Evolutionary conservation across 2,113 vertebrate species (phyloP).

Genomic region (Craseonycteris thonglongyai): DNA sequence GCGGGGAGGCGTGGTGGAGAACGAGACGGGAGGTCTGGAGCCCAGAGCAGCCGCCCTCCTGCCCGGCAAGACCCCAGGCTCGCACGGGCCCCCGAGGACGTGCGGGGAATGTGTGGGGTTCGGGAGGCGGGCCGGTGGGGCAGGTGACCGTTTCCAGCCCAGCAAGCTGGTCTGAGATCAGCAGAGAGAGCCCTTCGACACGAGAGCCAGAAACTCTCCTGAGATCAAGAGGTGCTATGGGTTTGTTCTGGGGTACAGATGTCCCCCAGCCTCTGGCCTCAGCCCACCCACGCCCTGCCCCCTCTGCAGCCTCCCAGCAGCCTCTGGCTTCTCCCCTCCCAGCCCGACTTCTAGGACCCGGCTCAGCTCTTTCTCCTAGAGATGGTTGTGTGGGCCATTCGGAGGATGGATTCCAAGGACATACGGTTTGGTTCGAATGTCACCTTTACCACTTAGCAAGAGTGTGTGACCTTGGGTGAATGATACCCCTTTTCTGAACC

Average conservation of each 20-base stretch:
- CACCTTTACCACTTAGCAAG: not conserved
- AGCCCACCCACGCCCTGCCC: not conserved
- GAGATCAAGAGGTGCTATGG: not conserved
- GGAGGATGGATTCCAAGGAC: not conserved
- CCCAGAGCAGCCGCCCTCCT: not conserved
- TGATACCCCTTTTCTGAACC: not conserved
- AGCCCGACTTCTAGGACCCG: not conserved
- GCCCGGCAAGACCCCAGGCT: not conserved
- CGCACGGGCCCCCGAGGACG: not conserved
- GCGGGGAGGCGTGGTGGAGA: not conserved
- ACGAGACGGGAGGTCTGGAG: not conserved
- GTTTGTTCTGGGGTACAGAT: not conserved
- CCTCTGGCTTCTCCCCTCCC: not conserved
- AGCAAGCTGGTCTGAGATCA: not conserved
- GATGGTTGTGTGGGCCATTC: not conserved
- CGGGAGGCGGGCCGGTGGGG: not conserved
- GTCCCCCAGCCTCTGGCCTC: not conserved
- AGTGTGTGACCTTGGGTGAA: too few relatives aligned
- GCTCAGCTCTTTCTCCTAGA: not conserved
- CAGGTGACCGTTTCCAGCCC: not conserved
- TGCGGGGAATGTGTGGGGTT: not conserved
- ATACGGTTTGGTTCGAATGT: accelerated
- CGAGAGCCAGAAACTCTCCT: not conserved
- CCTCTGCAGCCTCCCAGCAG: not conserved
- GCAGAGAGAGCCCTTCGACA: not conserved